Evolutionary conservation across 2,113 vertebrate species (phyloP).

Genomic region (Garra rufa): DNA sequence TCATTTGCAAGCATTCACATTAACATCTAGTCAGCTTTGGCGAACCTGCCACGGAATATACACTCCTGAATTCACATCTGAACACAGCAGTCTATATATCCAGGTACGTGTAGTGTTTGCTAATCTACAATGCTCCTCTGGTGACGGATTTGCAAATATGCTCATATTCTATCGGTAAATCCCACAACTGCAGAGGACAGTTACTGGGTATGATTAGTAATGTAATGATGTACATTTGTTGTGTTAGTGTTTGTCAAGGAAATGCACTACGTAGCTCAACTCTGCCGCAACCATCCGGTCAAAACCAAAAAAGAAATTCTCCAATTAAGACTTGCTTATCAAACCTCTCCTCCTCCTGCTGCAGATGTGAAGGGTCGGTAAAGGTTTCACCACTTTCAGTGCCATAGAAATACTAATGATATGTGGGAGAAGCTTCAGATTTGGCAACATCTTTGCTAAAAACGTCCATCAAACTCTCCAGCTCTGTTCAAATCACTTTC

Average conservation of each 20-base stretch:
- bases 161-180: conserved; percentile 3
- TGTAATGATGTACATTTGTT: not conserved
- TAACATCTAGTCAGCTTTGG: conserved; percentile 39
- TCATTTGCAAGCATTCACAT: conserved; percentile 34
- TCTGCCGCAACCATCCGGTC: not conserved
- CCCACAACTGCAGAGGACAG: not conserved
- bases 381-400: conserved; percentile 16
- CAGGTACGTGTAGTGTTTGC: conserved; percentile 34
- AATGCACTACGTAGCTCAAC: conserved; percentile 12
- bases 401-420: conserved; percentile 31
- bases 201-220: conserved; percentile 1
- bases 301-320: not conserved
- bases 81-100: conserved; percentile 7
- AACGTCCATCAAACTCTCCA: conserved; percentile 42
- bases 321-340: not conserved
- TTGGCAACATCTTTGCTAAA: conserved; percentile 36
- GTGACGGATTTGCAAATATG: not conserved
- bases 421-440: conserved; percentile 1
- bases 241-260: conserved; percentile 28
- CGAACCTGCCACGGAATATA: conserved; percentile 9
- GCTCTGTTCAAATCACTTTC: conserved; percentile 17
- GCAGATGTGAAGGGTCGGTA: not conserved
- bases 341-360: not conserved
- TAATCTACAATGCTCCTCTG: not conserved
- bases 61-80: conserved; percentile 16